Evolutionary conservation across 64 coral and sea anemone species (phyloP), one percentile per base, ranked within the genome.

Genomic region (Pocillopora verrucosa): DNA sequence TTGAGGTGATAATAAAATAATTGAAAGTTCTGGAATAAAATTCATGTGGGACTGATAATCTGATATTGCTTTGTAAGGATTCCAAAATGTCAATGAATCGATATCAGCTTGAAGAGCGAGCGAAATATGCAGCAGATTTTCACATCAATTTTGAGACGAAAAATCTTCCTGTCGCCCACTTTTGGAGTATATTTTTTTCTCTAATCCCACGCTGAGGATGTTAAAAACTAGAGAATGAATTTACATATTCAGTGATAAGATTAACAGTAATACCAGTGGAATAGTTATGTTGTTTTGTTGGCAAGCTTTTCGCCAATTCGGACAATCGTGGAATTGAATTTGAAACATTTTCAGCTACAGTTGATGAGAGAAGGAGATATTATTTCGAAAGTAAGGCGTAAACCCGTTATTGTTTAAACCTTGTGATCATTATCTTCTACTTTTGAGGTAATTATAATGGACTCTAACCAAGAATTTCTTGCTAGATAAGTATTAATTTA

Each of bases 341-440:
- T 22, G 17, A 69, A 69, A 24, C 20, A 6, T 5, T 69, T 69
- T 69, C 65, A 69, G 11, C 20, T 9, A 16, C 24, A 62, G 59
- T 61, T 80, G 16, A 11, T 22, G 15, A 2, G 59, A 16, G 59
- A 36, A 36, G 45, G 14, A 84, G 10, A 65, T 57, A 84, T 4
- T 69, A 2, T 10, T 84, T 65, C 56, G 30, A 20, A 56, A 84
- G 59, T 20, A 72, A 37, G 82, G 36, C 63, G 51, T 9, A 70
- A 56, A 61, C n/a, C 64, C 15, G 20, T 58, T 84, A 13, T 69
- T 84, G 16, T 83, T 83, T 67, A 83, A 67, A 65, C 61, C 65
- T 13, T 11, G 61, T 70, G 82, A 72, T 84, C 26, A 70, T 38
- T 70, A 84, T 84, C 82, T 84, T 72, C 11, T 34, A 72, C 37